Conservation (phyloP, 2,113 vertebrate species). For the Perca schrenkii region DNA sequence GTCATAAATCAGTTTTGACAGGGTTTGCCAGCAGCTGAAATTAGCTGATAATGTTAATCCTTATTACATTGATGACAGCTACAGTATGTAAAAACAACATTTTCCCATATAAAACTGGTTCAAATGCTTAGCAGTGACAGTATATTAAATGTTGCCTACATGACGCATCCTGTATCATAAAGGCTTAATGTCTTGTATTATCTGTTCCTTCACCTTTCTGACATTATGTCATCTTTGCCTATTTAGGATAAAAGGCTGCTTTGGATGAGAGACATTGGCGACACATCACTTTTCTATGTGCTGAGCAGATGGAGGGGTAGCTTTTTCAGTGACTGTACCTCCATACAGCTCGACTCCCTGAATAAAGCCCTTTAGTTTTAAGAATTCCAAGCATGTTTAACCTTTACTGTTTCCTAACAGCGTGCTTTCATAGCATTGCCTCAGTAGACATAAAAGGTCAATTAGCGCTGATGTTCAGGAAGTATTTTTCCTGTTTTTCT, state of each 20-base stretch:
- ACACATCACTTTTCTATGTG: neutral
- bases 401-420: conserved; percentile 52
- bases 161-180: neutral
- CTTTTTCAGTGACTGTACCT: conserved; percentile 19
- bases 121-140: conserved; percentile 22
- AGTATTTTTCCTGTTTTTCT: conserved; percentile 52
- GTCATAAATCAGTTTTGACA: conserved; percentile 55
- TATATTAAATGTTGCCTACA: neutral
- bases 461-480: conserved; percentile 54
- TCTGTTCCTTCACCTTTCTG: neutral
- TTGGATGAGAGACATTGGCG: conserved; percentile 1
- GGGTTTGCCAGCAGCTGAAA: conserved; percentile 55
- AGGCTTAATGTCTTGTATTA: neutral
- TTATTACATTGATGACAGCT: conserved; percentile 54
- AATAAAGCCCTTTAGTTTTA: conserved; percentile 36
- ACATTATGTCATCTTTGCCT: neutral
- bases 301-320: conserved; percentile 4
- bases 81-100: conserved; percentile 38
- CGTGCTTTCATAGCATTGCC: conserved; percentile 63
- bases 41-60: conserved; percentile 60
- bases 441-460: conserved; percentile 71
- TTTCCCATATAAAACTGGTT: conserved; percentile 40
- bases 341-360: neutral
- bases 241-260: conserved; percentile 9
- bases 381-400: conserved; percentile 67